Percentiles rank a stretch among this genome's conserved stretches.
Conservation (phyloP, 1,140 invertebrate species). For the Achroia grisella region DNA sequence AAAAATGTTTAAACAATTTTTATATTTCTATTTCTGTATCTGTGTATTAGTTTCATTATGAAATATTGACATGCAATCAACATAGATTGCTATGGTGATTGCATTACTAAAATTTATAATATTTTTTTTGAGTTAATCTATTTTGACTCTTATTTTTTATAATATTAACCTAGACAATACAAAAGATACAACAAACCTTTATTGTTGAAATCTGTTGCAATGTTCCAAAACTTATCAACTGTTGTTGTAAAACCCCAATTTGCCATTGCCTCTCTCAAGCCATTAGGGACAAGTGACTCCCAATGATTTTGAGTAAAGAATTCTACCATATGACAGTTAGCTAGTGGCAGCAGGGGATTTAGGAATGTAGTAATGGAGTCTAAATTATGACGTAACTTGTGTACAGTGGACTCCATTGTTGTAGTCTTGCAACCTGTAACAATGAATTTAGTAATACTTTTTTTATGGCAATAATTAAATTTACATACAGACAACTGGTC, state of each 20-base stretch:
- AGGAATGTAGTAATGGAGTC: conserved; percentile 75
- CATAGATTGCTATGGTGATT: no score
- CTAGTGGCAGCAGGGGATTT: conserved; percentile 75
- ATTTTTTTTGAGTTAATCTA: no score
- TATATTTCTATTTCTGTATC: no score
- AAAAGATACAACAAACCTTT: conserved; percentile 14
- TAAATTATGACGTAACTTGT: conserved; percentile 61
- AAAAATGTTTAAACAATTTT: no score
- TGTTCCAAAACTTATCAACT: conserved; percentile 59
- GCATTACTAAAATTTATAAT: no score
- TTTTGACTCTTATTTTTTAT: neutral
- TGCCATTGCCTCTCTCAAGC: conserved; percentile 74
- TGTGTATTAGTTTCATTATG: no score
- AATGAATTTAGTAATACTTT: neutral
- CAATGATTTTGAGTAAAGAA: conserved; percentile 85
- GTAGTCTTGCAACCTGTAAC: conserved; percentile 11
- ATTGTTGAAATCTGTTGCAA: conserved; percentile 24
- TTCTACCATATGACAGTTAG: conserved; percentile 87
- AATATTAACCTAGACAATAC: neutral
- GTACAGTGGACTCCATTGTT: conserved; percentile 35
- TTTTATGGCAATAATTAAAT: neutral
- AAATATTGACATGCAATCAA: no score
- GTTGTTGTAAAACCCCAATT: conserved; percentile 42
- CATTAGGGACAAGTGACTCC: conserved; percentile 73
- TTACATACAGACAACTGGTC: no score